Evolutionary conservation across 2,113 vertebrate genomes (phyloP), one percentile per base, ranked within the genome.

Genomic region (Prolemur simus): DNA sequence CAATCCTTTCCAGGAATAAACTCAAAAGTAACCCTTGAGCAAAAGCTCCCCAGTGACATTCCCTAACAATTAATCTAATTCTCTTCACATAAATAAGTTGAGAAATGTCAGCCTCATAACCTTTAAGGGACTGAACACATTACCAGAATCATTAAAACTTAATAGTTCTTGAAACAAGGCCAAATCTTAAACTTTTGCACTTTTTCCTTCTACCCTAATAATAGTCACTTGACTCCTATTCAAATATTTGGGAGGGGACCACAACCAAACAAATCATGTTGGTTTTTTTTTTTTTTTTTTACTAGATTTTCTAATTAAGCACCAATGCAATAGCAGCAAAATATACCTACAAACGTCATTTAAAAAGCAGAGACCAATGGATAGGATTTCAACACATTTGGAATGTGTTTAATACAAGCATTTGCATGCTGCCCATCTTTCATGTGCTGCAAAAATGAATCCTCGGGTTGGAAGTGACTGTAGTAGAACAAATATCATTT

Each of bases 51-150:
- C 27, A 94, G 60, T 87, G 77, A 92, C 64, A 94, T 76, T 12
- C n/a, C 58, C 34, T 80, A 92, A 85, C 37, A 96, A 94, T 92
- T 93, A 95, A 97, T 93, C 96, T 97, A 85, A 96, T 94, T 96
- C 71, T 87, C 54, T 91, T 96, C 77, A 49, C 73, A 95, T 80
- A 91, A 96, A 93, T 91, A 73, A 74, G 32, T 81, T 54, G 85
- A 93, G 56, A 96, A 96, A 89, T 45, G 27, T 23, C 77, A 84
- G 25, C 11, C 18, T 29, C 25, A 54, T 88, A 91, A 96, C 29
- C 74, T 93, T 89, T 89, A 89, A 63, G 42, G 86, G 66, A 94
- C 42, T 87, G 86, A 95, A 69, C 52, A 81, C 37, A 74, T 92
- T 95, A 86, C 58, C 29, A 94, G 63, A 83, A 95, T 83, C 85